Percentiles rank a stretch among this genome's conserved stretches.
phyloP scores from a whole-genome alignment of 2,888 invertebrate species.

The Tryphoninae sp. region DNA sequence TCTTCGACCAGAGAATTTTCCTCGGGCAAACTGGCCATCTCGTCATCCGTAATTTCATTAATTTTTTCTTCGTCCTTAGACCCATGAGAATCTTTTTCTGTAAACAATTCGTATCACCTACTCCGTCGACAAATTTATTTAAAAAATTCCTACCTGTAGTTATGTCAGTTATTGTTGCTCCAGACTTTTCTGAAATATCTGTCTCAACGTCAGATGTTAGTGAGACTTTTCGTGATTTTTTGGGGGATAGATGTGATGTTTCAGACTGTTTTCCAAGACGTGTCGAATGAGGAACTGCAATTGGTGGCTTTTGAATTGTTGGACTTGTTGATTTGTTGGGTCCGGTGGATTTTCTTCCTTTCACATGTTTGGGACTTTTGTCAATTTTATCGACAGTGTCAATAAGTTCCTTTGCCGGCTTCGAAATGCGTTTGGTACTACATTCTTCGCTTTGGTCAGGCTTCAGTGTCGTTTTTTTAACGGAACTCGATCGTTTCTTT shows the following conservation, averaged over 20 bases:
- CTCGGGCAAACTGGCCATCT: constrained; percentile 42
- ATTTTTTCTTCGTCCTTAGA: neutral
- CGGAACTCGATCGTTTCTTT: neutral
- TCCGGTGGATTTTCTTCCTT: neutral
- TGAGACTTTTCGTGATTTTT: constrained; percentile 11
- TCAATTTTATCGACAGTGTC: constrained; percentile 18
- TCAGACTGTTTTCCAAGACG: neutral
- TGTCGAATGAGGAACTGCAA: neutral
- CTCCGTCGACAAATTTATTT: neutral
- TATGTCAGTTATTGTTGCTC: constrained; percentile 28
- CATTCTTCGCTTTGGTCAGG: neutral
- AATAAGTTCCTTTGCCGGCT: neutral
- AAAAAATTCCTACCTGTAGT: constrained; percentile 27
- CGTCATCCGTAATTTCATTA: constrained; percentile 38
- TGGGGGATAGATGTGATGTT: neutral
- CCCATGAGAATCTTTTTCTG: constrained; percentile 12
- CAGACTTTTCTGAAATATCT: constrained; percentile 28
- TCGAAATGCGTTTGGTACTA: neutral
- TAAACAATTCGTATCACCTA: neutral
- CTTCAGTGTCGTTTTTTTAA: neutral
- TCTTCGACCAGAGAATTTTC: constrained; percentile 21
- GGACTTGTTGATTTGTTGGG: constrained; percentile 4
- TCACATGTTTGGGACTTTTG: neutral
- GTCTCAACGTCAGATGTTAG: neutral
- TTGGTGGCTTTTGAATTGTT: neutral